Evolutionary conservation across 2,888 invertebrate species (phyloP).

Genomic region (Conus canariensis): DNA sequence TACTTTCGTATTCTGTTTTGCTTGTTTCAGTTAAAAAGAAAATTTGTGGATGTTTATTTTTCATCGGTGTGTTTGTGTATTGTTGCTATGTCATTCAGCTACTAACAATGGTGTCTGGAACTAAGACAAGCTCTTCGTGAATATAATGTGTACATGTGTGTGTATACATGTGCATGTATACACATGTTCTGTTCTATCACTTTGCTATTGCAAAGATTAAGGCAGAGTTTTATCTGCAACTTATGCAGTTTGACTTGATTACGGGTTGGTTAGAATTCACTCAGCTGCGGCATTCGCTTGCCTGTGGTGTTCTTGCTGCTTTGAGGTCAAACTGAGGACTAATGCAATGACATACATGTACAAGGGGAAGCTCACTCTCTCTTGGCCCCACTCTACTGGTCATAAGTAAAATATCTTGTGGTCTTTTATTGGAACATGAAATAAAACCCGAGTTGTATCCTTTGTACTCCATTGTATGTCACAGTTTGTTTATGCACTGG

Average conservation of each 20-base stretch:
- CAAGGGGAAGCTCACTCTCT: background rate
- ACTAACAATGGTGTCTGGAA: background rate
- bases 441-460: slow-evolving; percentile 13
- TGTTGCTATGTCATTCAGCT: background rate
- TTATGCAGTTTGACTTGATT: slow-evolving; percentile 33
- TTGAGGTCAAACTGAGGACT: slow-evolving; percentile 11
- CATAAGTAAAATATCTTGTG: background rate
- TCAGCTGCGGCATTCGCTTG: slow-evolving; percentile 15
- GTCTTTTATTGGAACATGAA: background rate
- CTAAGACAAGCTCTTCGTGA: background rate
- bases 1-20: background rate
- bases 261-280: slow-evolving; percentile 30
- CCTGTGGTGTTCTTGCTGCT: slow-evolving; percentile 24
- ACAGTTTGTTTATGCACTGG: too few species aligned
- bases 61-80: background rate
- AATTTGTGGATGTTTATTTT: background rate
- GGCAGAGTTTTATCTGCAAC: slow-evolving; percentile 36
- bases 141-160: background rate
- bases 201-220: slow-evolving; percentile 32
- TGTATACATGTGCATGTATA: background rate
- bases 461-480: background rate
- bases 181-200: background rate
- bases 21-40: background rate
- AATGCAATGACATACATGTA: background rate
- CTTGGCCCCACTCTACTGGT: background rate